Conservation (phyloP, 2,113 vertebrate genomes). For the Muntiacus reevesi region DNA sequence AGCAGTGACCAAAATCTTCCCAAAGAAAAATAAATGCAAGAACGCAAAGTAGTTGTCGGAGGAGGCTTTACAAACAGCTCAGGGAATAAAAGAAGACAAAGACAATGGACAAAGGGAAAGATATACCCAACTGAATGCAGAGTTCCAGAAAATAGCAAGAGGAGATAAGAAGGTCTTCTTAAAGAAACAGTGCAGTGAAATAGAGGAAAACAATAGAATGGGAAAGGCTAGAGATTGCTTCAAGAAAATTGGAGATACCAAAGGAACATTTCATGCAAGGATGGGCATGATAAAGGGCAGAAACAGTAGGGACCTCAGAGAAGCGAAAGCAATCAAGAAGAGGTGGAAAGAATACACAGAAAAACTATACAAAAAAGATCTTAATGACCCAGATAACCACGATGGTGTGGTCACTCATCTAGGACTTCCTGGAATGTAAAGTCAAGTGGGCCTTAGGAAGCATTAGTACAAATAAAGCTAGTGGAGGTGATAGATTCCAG, state of each 20-base stretch:
- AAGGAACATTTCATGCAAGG: not conserved
- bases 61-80: not conserved
- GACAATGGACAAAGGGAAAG: not conserved
- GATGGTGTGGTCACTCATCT: not conserved
- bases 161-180: not conserved
- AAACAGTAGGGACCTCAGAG: not conserved
- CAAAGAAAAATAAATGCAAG: not conserved
- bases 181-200: not conserved
- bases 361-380: not conserved
- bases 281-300: not conserved
- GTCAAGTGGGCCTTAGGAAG: not conserved
- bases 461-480: not conserved
- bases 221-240: not conserved
- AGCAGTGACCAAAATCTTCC: not conserved
- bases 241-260: not conserved
- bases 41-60: not conserved
- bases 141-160: not conserved
- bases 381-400: not conserved
- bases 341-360: not conserved
- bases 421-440: not conserved
- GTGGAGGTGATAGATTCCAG: not conserved
- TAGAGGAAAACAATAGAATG: not conserved
- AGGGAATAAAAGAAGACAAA: not conserved
- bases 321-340: not conserved
- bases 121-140: not conserved